Evolutionary conservation across 2,113 vertebrate species (phyloP), one percentile per base, ranked within the genome.

Genomic region (Rhinichthys klamathensis): DNA sequence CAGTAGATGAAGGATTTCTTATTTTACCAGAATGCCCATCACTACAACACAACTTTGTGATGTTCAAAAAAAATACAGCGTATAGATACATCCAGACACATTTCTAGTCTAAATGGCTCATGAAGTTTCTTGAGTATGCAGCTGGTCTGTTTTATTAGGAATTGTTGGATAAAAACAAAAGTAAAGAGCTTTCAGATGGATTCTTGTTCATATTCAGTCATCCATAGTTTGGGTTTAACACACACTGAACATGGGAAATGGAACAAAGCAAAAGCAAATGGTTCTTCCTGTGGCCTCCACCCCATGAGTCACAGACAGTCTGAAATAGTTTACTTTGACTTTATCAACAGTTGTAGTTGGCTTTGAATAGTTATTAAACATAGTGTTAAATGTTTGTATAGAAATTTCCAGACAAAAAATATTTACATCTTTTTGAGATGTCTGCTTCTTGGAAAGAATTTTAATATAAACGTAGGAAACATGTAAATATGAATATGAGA

Each of bases 301-400:
- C 78, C 79, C 6, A 51, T 81, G 44, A 69, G 3, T 81, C 79
- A 80, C n/a, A 80, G 77, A 79, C 56, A 80, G 58, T 63, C 67
- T 8, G 6, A 49, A 81, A 67, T 67, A 67, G 61, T 67, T 51
- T 23, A 67, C 41, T n/a, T 54, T n/a, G 12, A 30, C 6, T 46
- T 30, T 11, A 41, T 30, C 41, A 80, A 80, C 79, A 67, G 11
- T 81, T 81, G 11, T 23, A 7, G 9, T 35, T 81, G 41, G 44
- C 16, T 81, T 81, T 67, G 1, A 51, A 51, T 51, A n/a, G 60
- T 67, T 65, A 41, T 35, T 60, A 79, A 79, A 61, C 56, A 41
- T 6, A 27, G 35, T 30, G 32, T 61, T 63, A 80, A 44, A 23
- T 80, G 35, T 80, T 63, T 18, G 38, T 41, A 46, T 21, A 63